These are phyloP conservation scores for Tribolium freemani DNA, from an alignment of 2,888 invertebrate genomes.

Conservation along the genomic window DNA sequence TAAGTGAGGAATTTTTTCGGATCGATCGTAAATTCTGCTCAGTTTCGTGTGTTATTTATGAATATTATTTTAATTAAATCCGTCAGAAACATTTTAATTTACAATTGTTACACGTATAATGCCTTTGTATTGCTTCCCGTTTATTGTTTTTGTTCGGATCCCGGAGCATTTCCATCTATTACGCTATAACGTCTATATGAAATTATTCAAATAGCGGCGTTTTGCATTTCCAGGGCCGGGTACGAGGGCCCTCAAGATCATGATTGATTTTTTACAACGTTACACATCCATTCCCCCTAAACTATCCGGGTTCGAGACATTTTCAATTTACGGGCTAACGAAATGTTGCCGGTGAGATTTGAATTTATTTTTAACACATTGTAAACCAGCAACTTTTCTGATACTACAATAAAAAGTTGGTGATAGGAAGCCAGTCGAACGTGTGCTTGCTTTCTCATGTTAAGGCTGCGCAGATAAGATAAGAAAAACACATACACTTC, in stretches of 20 bases:
- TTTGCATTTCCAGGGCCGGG: slow-evolving; percentile 16
- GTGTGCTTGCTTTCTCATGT: slow-evolving; percentile 38
- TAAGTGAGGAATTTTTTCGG: background rate
- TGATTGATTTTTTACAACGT: slow-evolving; percentile 41
- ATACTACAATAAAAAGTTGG: slow-evolving; percentile 33
- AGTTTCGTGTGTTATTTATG: slow-evolving; percentile 3
- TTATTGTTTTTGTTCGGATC: slow-evolving; percentile 40
- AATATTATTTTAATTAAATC: slow-evolving; percentile 33
- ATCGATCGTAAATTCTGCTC: background rate
- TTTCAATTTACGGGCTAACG: slow-evolving; percentile 40
- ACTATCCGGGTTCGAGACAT: slow-evolving; percentile 30
- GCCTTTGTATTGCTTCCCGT: slow-evolving; percentile 38
- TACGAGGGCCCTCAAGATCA: background rate
- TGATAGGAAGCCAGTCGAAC: slow-evolving; percentile 30
- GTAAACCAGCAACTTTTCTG: slow-evolving; percentile 38
- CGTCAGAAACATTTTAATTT: slow-evolving; percentile 35
- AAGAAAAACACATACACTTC: slow-evolving; percentile 46
- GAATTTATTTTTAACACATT: slow-evolving; percentile 44
- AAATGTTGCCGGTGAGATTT: slow-evolving; percentile 39
- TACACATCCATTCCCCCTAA: slow-evolving; percentile 28
- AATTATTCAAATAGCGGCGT: slow-evolving; percentile 37
- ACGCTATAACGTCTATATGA: slow-evolving; percentile 29
- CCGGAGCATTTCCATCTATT: slow-evolving; percentile 37
- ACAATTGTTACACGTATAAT: slow-evolving; percentile 29
- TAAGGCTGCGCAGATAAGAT: slow-evolving; percentile 45